phyloP scores from a whole-genome alignment of 2,113 vertebrate species.

The Odontophorus gujanensis region DNA sequence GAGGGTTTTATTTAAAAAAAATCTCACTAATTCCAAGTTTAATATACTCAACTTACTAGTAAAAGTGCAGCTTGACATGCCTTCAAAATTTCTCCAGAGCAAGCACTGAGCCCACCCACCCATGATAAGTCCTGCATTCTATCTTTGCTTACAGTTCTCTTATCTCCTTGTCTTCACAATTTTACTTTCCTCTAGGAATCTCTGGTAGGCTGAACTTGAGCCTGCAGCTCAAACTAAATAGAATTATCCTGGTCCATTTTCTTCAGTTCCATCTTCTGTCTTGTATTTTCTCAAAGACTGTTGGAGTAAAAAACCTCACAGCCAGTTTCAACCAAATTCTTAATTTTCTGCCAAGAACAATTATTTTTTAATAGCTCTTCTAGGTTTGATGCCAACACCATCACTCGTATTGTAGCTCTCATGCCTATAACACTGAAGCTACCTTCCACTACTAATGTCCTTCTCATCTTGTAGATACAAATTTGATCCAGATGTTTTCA shows the following conservation, averaged over 20 bases:
- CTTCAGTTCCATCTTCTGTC: background rate
- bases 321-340: slow-evolving; percentile 14
- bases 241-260: slow-evolving; percentile 30
- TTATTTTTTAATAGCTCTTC: slow-evolving; percentile 18
- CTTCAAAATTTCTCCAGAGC: background rate
- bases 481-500: slow-evolving; percentile 1
- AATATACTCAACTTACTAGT: background rate
- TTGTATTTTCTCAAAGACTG: slow-evolving; percentile 23
- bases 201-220: slow-evolving; percentile 5
- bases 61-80: background rate
- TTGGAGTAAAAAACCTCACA: background rate
- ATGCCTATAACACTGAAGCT: background rate
- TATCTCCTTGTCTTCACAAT: slow-evolving; percentile 23
- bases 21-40: slow-evolving; percentile 22
- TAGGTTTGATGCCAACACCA: background rate
- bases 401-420: background rate
- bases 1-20: slow-evolving; percentile 28
- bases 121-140: background rate
- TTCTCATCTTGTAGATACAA: background rate
- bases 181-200: slow-evolving; percentile 8
- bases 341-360: slow-evolving; percentile 45
- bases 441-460: background rate
- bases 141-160: background rate
- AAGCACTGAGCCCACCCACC: background rate
- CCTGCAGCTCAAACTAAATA: slow-evolving; percentile 19